These are phyloP conservation scores for Ptychodera flava DNA, from an alignment of 35 echinoderm and acorn worm species.

Conservation along the genomic window DNA sequence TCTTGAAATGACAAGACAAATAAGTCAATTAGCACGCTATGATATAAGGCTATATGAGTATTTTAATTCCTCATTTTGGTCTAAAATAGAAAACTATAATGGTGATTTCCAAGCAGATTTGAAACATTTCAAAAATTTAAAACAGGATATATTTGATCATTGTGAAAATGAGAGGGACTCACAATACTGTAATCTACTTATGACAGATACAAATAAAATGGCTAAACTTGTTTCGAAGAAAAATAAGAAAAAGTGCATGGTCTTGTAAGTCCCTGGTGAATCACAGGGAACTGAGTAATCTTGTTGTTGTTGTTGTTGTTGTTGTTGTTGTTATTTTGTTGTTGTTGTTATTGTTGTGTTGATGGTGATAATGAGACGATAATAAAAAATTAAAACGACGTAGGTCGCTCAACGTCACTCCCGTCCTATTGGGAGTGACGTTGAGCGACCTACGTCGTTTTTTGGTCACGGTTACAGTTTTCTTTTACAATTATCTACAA, in stretches of 20 bases:
- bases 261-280: too few species aligned
- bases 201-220: constrained; percentile 9
- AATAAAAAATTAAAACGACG: too few species aligned
- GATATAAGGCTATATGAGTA: constrained; percentile 24
- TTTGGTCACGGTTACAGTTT: too few species aligned
- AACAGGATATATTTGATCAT: neutral
- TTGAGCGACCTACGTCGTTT: too few species aligned
- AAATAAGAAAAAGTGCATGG: neutral
- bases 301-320: too few species aligned
- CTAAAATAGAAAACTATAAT: constrained; percentile 33
- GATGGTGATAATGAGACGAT: too few species aligned
- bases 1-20: neutral
- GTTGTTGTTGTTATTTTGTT: too few species aligned
- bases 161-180: neutral
- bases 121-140: constrained; percentile 3
- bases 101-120: constrained; percentile 25
- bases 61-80: constrained; percentile 35
- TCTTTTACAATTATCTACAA: too few species aligned
- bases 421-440: too few species aligned
- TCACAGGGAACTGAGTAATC: too few species aligned
- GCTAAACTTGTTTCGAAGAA: constrained; percentile 23
- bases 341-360: too few species aligned
- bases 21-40: neutral
- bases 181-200: neutral
- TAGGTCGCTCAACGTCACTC: too few species aligned